Percentiles rank a stretch among this genome's conserved stretches.
Conservation (phyloP, 2,797 vertebrate species). For the Chelidonichthys spinosus region DNA sequence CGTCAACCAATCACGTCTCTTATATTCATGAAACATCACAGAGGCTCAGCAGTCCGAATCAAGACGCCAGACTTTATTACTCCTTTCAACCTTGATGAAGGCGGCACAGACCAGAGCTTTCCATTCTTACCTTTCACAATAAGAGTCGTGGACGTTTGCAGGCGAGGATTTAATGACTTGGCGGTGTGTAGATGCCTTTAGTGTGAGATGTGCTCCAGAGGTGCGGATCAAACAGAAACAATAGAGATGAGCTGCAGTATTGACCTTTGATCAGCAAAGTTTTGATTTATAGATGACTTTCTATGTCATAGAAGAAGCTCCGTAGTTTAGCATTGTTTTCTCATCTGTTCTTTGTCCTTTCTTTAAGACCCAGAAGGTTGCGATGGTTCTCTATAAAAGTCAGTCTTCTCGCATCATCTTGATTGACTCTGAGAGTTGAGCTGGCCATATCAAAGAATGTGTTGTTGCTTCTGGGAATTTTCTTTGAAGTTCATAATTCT, state of each 20-base stretch:
- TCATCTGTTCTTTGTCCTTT: neutral
- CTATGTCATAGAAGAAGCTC: neutral
- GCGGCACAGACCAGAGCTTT: too few species aligned
- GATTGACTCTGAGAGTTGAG: neutral
- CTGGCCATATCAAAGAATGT: neutral
- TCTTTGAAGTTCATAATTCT: constrained; percentile 5
- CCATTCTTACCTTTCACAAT: too few species aligned
- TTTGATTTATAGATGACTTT: neutral
- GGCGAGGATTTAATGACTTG: too few species aligned
- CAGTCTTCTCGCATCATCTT: neutral
- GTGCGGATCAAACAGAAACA: too few species aligned
- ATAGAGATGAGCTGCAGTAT: neutral
- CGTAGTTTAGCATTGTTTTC: neutral
- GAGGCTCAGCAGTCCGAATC: too few species aligned
- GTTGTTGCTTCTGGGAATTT: neutral
- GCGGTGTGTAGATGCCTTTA: too few species aligned
- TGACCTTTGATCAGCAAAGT: neutral
- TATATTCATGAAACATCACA: too few species aligned
- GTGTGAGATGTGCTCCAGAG: too few species aligned
- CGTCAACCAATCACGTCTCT: too few species aligned
- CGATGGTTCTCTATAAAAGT: neutral
- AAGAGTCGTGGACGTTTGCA: too few species aligned
- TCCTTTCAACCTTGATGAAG: too few species aligned
- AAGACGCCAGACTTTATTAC: too few species aligned
- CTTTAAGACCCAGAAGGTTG: neutral